Conservation (phyloP, 2,888 invertebrate species). For the Eristalis intricaria region DNA sequence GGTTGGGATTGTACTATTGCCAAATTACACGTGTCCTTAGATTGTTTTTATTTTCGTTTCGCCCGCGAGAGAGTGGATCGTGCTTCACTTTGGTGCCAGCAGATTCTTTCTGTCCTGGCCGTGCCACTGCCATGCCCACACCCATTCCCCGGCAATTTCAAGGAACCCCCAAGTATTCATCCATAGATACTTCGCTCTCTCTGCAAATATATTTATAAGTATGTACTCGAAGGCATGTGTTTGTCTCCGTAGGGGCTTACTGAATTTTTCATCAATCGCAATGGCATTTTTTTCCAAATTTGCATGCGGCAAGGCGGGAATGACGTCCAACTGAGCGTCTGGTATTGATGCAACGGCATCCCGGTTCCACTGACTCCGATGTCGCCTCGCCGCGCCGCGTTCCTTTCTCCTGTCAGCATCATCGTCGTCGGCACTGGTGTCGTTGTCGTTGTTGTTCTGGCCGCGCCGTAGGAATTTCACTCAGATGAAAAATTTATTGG, state of each 20-base stretch:
- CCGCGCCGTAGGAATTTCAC: constrained; percentile 43
- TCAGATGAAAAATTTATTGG: constrained; percentile 70
- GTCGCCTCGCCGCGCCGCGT: neutral
- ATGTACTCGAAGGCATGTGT: neutral
- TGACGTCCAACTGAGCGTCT: constrained; percentile 43
- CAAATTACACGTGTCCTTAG: constrained; percentile 65
- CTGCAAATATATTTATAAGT: neutral
- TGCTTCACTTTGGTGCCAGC: neutral
- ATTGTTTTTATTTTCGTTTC: constrained; percentile 30
- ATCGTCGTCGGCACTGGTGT: constrained; percentile 3
- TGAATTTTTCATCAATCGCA: constrained; percentile 65
- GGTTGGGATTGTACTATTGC: constrained; percentile 37
- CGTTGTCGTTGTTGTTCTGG: neutral
- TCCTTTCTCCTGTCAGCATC: neutral
- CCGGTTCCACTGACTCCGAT: neutral
- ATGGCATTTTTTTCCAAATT: constrained; percentile 64
- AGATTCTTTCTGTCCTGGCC: neutral
- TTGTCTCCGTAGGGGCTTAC: constrained; percentile 40
- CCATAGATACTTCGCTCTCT: neutral
- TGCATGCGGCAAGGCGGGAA: constrained; percentile 56
- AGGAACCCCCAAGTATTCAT: constrained; percentile 2
- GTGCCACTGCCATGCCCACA: neutral
- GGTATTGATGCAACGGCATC: constrained; percentile 52
- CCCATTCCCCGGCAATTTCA: neutral
- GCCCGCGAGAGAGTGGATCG: constrained; percentile 36